These are phyloP conservation scores for Sebastes nivosus DNA, from an alignment of 2,797 vertebrate genomes.

Conservation along the genomic window DNA sequence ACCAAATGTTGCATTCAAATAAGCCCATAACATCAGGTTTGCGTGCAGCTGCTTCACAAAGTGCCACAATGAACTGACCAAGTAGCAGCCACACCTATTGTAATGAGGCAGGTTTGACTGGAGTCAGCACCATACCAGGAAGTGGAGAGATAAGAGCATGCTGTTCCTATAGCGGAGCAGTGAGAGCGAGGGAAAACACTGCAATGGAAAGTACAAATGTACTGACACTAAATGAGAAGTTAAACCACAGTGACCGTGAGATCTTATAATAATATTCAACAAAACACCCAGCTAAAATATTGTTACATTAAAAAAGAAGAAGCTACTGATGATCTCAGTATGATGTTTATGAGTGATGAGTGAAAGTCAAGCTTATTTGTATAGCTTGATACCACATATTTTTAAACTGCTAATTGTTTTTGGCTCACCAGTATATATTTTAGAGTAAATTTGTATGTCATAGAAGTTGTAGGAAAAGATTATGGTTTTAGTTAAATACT, in stretches of 20 bases:
- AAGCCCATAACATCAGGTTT: not conserved
- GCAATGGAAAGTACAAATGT: not conserved
- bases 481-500: not conserved
- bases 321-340: not conserved
- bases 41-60: not conserved
- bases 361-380: not conserved
- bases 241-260: not conserved
- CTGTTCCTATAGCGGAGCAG: slow-evolving; percentile 7
- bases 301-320: not conserved
- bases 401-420: not conserved
- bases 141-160: slow-evolving; percentile 70
- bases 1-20: not conserved
- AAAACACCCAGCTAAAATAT: not conserved
- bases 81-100: slow-evolving; percentile 53
- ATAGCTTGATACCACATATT: not conserved
- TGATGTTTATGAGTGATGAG: not conserved
- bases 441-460: too few species aligned
- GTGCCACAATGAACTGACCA: not conserved
- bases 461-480: not conserved
- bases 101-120: slow-evolving; percentile 54
- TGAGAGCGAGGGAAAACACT: not conserved
- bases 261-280: not conserved
- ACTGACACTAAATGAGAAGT: slow-evolving; percentile 12
- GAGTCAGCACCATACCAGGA: slow-evolving; percentile 56
- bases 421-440: not conserved